Percentiles rank a stretch among this genome's conserved stretches.
phyloP scores from a whole-genome alignment of 2,888 invertebrate species.

The Ochlodes sylvanus region DNA sequence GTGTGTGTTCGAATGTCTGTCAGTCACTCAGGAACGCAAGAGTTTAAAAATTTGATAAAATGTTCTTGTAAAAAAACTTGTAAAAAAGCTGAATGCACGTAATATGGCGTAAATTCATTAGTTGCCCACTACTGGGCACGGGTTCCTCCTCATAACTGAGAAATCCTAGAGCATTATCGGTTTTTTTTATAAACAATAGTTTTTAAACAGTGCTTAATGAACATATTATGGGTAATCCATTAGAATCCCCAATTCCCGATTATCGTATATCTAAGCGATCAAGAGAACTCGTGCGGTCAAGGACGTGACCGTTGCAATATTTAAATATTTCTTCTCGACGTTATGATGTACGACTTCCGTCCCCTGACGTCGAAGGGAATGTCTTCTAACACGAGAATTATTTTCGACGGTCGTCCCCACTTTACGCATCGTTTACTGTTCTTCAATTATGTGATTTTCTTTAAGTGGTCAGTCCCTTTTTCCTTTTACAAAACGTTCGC shows the following conservation, averaged over 20 bases:
- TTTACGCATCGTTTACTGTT: conserved; percentile 82
- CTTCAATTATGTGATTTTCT: conserved; percentile 84
- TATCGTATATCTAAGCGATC: background rate
- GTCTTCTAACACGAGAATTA: conserved; percentile 62
- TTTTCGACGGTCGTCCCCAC: conserved; percentile 67
- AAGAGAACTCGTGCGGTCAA: background rate
- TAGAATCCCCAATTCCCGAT: background rate
- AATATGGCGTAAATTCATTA: too few relatives aligned
- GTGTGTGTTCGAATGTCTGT: too few relatives aligned
- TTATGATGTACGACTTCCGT: conserved; percentile 71
- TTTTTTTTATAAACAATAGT: too few relatives aligned
- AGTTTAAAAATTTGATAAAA: too few relatives aligned
- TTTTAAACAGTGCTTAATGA: background rate
- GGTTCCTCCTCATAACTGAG: too few relatives aligned
- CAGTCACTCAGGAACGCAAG: too few relatives aligned
- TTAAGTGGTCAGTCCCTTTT: conserved; percentile 77
- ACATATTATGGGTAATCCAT: background rate
- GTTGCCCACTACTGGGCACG: too few relatives aligned
- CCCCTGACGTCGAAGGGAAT: conserved; percentile 70
- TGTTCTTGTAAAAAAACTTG: too few relatives aligned
- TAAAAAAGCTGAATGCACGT: too few relatives aligned
- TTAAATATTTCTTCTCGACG: conserved; percentile 52
- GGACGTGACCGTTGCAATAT: background rate
- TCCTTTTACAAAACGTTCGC: conserved; percentile 53
- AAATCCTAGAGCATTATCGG: too few relatives aligned